Percentiles rank a stretch among this genome's conserved stretches.
Evolutionary conservation across 2,113 vertebrate genomes (phyloP).

Genomic region (Entomyzon cyanotis): DNA sequence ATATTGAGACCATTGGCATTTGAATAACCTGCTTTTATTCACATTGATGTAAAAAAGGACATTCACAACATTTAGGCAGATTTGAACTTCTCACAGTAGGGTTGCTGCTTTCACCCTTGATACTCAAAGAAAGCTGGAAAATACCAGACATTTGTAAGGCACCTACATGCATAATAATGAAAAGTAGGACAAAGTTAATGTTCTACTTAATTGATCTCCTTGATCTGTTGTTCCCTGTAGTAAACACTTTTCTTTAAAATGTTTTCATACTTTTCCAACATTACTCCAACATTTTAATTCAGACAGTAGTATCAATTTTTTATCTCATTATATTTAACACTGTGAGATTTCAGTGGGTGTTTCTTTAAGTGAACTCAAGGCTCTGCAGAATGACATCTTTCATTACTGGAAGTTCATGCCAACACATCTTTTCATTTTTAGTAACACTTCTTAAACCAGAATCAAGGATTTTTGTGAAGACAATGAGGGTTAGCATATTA

Average conservation of each 20-base stretch:
- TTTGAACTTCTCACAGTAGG: neutral
- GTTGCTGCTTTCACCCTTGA: neutral
- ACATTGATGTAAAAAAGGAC: neutral
- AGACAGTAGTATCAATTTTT: neutral
- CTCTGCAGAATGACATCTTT: neutral
- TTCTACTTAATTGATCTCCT: neutral
- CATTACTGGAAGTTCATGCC: neutral
- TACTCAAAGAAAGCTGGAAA: neutral
- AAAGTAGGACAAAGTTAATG: neutral
- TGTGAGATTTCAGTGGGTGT: neutral
- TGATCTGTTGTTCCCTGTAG: fast-evolving
- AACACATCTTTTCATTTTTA: neutral
- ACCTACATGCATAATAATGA: neutral
- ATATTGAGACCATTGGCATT: neutral
- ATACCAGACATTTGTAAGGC: neutral
- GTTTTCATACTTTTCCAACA: neutral
- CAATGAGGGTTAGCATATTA: fast-evolving
- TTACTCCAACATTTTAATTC: neutral
- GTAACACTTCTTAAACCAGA: neutral
- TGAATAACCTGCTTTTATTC: neutral
- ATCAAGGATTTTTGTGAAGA: neutral
- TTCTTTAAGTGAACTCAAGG: neutral
- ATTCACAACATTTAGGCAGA: neutral
- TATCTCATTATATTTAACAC: neutral
- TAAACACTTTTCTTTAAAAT: neutral